A percentile compares a stretch with the other conserved stretches of the same genome.
phyloP scores from a whole-genome alignment of 2,888 invertebrate genomes.

The Helicoverpa assulta region DNA sequence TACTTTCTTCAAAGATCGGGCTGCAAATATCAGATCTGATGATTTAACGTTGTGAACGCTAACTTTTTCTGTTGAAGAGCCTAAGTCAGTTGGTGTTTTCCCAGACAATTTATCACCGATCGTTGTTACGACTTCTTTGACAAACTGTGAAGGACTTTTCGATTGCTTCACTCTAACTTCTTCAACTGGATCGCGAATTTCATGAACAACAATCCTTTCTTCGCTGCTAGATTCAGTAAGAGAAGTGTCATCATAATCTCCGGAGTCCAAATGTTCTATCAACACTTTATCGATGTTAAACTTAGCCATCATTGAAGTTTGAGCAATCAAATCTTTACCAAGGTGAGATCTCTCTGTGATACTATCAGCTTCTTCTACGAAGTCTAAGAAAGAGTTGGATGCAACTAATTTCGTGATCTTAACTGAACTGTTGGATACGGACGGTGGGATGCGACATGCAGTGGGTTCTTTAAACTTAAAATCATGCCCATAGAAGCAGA shows the following conservation, averaged over 20 bases:
- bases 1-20: slow-evolving; percentile 75
- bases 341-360: slow-evolving; percentile 79
- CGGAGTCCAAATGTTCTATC: slow-evolving; percentile 83
- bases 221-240: slow-evolving; percentile 86
- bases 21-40: slow-evolving; percentile 78
- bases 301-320: slow-evolving; percentile 86
- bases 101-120: slow-evolving; percentile 75
- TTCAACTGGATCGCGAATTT: slow-evolving; percentile 66
- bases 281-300: slow-evolving; percentile 83
- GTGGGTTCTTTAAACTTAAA: slow-evolving; percentile 81
- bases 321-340: slow-evolving; percentile 79
- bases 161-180: slow-evolving; percentile 66
- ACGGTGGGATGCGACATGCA: slow-evolving; percentile 83
- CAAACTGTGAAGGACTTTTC: slow-evolving; percentile 77
- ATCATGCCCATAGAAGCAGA: slow-evolving; percentile 86
- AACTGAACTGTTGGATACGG: slow-evolving; percentile 82
- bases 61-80: slow-evolving; percentile 70
- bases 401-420: slow-evolving; percentile 80
- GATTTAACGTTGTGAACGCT: slow-evolving; percentile 81
- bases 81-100: slow-evolving; percentile 63
- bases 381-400: slow-evolving; percentile 83
- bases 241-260: slow-evolving; percentile 83
- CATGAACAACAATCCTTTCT: slow-evolving; percentile 77
- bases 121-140: slow-evolving; percentile 74
- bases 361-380: slow-evolving; percentile 81